Percentiles rank a stretch among this genome's conserved stretches.
phyloP scores from a whole-genome alignment of 1,140 invertebrate species.

The Papilio polyxenes region DNA sequence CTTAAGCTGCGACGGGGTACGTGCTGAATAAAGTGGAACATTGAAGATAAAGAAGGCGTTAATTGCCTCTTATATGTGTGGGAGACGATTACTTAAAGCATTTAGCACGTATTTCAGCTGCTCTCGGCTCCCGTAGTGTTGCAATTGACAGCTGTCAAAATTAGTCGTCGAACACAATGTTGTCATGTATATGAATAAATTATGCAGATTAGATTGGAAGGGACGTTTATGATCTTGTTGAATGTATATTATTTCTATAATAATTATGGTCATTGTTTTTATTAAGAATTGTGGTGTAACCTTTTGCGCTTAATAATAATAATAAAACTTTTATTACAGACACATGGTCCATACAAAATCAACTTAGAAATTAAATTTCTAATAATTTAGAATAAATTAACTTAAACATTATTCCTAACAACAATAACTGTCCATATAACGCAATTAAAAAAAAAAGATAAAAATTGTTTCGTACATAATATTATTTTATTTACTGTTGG shows the following conservation, averaged over 20 bases:
- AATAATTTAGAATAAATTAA: too few relatives aligned
- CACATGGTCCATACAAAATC: too few relatives aligned
- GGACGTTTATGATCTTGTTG: slow-evolving; percentile 20
- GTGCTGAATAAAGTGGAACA: slow-evolving; percentile 56
- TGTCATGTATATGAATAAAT: slow-evolving; percentile 1
- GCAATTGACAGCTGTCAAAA: slow-evolving; percentile 42
- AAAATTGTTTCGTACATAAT: too few relatives aligned
- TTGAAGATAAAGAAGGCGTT: slow-evolving; percentile 52
- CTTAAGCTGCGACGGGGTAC: slow-evolving; percentile 52
- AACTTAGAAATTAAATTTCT: too few relatives aligned
- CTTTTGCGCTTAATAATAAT: too few relatives aligned
- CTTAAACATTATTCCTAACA: too few relatives aligned
- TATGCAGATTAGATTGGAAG: slow-evolving; percentile 11
- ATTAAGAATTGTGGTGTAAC: too few relatives aligned
- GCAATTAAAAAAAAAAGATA: too few relatives aligned
- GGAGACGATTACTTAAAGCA: slow-evolving; percentile 46
- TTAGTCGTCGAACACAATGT: slow-evolving; percentile 17
- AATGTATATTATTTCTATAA: background rate
- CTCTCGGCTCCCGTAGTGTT: slow-evolving; percentile 44
- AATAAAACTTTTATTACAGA: too few relatives aligned
- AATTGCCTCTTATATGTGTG: slow-evolving; percentile 55
- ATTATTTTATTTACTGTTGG: too few relatives aligned
- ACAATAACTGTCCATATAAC: too few relatives aligned
- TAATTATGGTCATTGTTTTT: background rate
- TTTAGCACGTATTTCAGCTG: slow-evolving; percentile 37